Evolutionary conservation across 2,797 vertebrate genomes (phyloP), one percentile per base, ranked within the genome.

Genomic region (Myiotriccus ornatus): DNA sequence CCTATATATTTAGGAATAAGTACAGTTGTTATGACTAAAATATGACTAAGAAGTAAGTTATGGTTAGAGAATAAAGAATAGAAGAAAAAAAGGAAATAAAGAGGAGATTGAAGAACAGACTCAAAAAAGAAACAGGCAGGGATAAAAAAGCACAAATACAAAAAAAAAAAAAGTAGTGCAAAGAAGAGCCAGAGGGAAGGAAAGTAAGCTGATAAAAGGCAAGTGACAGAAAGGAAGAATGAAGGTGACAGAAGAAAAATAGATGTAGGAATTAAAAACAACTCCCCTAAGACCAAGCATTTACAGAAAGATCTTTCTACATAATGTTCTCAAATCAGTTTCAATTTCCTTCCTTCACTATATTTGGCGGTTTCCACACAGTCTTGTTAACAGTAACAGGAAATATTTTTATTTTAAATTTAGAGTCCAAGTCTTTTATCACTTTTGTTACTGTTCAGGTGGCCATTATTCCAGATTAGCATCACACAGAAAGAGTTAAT

Each of bases 181-280:
- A 93, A 53, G 81, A 82, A 90, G 30, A 92, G 76, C 67, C 87
- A 67, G 68, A 69, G 68, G 80, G 83, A 82, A 79, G 32, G 28
- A 76, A 89, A 92, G 49, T 53, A 75, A 88, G 37, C 32, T 77
- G 53, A 87, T 88, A 84, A 92, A 95, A 87, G 32, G 18, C 39
- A 86, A 93, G n/a, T 24, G 30, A n/a, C 34, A 85, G 47, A 70
- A 86, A 78, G n/a, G 34, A 78, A 84, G 47, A 95, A 76, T 62
- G 63, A 84, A 94, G 37, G 87, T 85, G 84, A 92, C 56, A 67
- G 39, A 65, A 63, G 44, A 52, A 90, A 81, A 83, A 62, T 15
- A 71, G 15, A 69, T 28, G 20, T 16, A 81, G 52, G 43, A 90
- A 91, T 90, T 93, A 67, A 68, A 78, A 74, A 9, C 25, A 87